Evolutionary conservation across 2,797 vertebrate species (phyloP), one percentile per base, ranked within the genome.

Genomic region (Onychomys torridus): DNA sequence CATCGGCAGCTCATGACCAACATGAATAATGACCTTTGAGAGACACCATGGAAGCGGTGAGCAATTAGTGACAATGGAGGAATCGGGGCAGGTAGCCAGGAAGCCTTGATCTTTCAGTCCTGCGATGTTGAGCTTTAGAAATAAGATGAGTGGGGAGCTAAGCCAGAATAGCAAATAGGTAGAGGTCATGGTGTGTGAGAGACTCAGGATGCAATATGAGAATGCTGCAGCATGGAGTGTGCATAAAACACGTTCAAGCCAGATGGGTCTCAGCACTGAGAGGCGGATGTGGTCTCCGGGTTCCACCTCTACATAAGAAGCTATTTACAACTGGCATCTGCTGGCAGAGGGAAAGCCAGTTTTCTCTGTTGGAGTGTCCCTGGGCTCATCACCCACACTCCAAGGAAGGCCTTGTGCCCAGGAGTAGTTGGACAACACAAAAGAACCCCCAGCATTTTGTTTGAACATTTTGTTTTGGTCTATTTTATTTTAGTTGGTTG

Each of bases 1-100:
- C n/a, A 17, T 32, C 43, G 73, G 78, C 49, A 91, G 95, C 32
- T 89, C 57, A 32, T 52, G 40, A 85, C 9, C 34, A 16, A 96
- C 91, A 93, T 87, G n/a, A 83, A 40, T 29, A 86, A 55, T n/a
- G 71, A 89, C 37, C 46, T 89, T 37, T 59, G 73, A 96, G 84
- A 85, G 55, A 82, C 1, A 12, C 52, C 37, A 19, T 91, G 49
- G 79, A 85, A 89, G 57, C 25, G 78, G 34, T 55, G 34, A 96
- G 49, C 65, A 88, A 87, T 88, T 59, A 52, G 65, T 34, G 81
- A 88, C 59, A 23, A 71, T 27, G 55, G 83, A 90, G 43, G 83
- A 90, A 55, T 37, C 11, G 59, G 73, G 46, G 65, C 76, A 69
- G 11, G 37, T n/a, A n/a, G 49, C 78, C 71, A 34, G 10, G 27